A percentile compares a stretch with the other conserved stretches of the same genome.
Evolutionary conservation across 2,113 vertebrate genomes (phyloP).

Genomic region (Crotalus tigris): DNA sequence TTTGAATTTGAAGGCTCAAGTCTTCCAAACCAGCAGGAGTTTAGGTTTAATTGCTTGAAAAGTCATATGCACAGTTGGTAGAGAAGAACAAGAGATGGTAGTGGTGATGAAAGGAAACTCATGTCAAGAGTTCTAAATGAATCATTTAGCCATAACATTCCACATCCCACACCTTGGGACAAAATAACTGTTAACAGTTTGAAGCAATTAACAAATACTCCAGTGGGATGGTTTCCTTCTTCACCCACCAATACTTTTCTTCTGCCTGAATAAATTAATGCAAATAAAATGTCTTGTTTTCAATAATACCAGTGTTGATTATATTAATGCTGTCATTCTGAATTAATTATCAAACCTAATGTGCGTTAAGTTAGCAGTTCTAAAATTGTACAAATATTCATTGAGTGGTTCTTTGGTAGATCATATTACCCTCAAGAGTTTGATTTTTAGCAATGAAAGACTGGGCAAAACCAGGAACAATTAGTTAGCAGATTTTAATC

Average conservation of each 20-base stretch:
- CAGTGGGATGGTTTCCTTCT: constrained; percentile 57
- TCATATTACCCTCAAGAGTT: constrained; percentile 66
- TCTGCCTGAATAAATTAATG: constrained; percentile 62
- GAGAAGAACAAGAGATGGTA: constrained; percentile 51
- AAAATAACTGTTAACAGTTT: constrained; percentile 71
- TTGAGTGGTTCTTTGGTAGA: constrained; percentile 49
- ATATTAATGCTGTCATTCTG: constrained; percentile 51
- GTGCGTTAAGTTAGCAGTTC: constrained; percentile 64
- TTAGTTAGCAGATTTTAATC: constrained; percentile 68
- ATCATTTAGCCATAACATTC: constrained; percentile 71
- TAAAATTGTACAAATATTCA: constrained; percentile 61
- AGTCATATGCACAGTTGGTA: constrained; percentile 77
- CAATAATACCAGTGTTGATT: constrained; percentile 55
- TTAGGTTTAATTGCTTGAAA: constrained; percentile 77
- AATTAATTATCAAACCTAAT: constrained; percentile 57
- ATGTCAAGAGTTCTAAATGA: constrained; percentile 72
- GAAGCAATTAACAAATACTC: constrained; percentile 66
- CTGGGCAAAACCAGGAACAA: constrained; percentile 71
- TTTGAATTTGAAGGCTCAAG: constrained; percentile 72
- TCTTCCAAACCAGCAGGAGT: constrained; percentile 73
- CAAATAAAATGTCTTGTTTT: constrained; percentile 61
- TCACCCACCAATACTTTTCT: constrained; percentile 57
- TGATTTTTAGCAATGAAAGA: constrained; percentile 65
- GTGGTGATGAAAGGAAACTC: constrained; percentile 48
- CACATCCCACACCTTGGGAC: constrained; percentile 64